phyloP scores from a whole-genome alignment of 2,113 vertebrate genomes.

The Ursus arctos region DNA sequence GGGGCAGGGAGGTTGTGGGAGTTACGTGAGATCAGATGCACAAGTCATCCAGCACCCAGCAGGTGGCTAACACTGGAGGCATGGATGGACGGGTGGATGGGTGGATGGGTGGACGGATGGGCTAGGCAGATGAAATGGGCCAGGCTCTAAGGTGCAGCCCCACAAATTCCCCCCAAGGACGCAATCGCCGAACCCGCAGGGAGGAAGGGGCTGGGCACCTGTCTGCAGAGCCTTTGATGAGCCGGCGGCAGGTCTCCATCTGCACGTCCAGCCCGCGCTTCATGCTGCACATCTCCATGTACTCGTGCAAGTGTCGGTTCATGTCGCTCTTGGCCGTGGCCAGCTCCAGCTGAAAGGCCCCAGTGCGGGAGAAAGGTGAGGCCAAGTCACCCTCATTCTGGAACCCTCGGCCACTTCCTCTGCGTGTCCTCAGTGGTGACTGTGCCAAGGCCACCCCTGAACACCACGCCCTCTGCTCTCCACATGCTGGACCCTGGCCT shows the following conservation, averaged over 20 bases:
- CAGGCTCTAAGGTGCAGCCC: background rate
- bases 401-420: background rate
- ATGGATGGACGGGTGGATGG: background rate
- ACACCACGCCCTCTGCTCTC: background rate
- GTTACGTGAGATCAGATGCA: fast-evolving
- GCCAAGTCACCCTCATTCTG: fast-evolving
- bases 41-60: background rate
- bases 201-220: conserved; percentile 81
- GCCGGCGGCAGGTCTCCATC: conserved; percentile 98
- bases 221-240: conserved; percentile 95
- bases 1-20: background rate
- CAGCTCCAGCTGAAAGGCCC: conserved; percentile 95
- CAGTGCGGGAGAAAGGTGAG: conserved; percentile 80
- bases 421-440: fast-evolving
- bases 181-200: fast-evolving
- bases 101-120: background rate
- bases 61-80: background rate
- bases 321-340: conserved; percentile 98
- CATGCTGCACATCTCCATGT: conserved; percentile 99
- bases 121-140: background rate
- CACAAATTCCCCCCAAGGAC: background rate
- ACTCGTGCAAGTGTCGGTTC: conserved; percentile 98
- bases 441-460: background rate
- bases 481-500: background rate
- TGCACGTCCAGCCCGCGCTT: conserved; percentile 98